These are phyloP conservation scores for Lepidocyrtinus sp. DNA, from an alignment of 2,888 invertebrate species.

Conservation along the genomic window DNA sequence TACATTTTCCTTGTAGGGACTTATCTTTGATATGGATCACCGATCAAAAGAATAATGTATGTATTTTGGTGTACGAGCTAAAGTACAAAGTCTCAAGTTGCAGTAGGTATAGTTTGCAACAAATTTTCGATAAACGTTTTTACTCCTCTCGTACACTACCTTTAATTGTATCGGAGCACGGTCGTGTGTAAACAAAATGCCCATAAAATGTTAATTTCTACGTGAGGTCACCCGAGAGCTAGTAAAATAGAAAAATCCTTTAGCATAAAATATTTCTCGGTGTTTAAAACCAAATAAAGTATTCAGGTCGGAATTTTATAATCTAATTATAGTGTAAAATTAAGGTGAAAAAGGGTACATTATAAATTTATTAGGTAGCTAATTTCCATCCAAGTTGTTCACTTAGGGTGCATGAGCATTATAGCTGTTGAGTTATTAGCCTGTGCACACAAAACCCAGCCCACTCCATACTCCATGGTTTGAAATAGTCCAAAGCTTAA, in stretches of 20 bases:
- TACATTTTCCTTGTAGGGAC: background rate
- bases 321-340: slow-evolving; percentile 47
- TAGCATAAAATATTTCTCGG: background rate
- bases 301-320: slow-evolving; percentile 29
- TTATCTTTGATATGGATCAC: slow-evolving; percentile 42
- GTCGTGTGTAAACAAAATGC: background rate
- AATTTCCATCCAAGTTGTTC: background rate
- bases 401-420: background rate
- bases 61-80: no score
- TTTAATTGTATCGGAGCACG: background rate
- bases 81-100: no score
- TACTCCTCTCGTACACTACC: no score
- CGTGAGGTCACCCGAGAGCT: background rate
- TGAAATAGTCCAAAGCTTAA: no score
- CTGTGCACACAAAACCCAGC: background rate
- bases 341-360: slow-evolving; percentile 23
- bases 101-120: background rate
- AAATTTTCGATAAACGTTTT: background rate
- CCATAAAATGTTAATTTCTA: background rate
- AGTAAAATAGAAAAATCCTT: background rate
- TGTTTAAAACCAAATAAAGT: slow-evolving; percentile 38
- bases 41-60: slow-evolving; percentile 28
- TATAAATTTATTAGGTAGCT: slow-evolving; percentile 23
- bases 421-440: background rate
- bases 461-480: background rate